phyloP scores from a whole-genome alignment of 2,113 vertebrate genomes.

The Hirundichthys speculiger region DNA sequence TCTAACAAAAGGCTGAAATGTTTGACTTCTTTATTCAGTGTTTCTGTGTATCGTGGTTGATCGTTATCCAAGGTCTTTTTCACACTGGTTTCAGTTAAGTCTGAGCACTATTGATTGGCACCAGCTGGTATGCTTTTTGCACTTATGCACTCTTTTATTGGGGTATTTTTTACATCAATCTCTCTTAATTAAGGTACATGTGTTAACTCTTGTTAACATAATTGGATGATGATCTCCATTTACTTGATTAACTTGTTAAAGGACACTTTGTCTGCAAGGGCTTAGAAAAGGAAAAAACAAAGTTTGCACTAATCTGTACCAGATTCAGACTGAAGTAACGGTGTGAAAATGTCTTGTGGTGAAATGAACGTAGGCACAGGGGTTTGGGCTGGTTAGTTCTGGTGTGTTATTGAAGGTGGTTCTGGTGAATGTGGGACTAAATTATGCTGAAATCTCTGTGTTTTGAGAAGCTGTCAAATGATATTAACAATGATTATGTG shows the following conservation, averaged over 20 bases:
- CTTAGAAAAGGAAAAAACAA: background rate
- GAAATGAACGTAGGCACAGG: slow-evolving; percentile 39
- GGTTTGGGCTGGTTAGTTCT: slow-evolving; percentile 14
- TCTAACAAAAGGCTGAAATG: slow-evolving; percentile 43
- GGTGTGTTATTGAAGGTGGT: slow-evolving; percentile 46
- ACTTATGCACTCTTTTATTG: background rate
- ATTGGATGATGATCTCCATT: background rate
- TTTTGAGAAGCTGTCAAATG: slow-evolving; percentile 22
- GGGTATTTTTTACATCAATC: background rate
- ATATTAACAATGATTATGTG: slow-evolving; percentile 11
- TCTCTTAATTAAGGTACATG: background rate
- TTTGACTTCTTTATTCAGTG: slow-evolving; percentile 38
- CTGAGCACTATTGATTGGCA: slow-evolving; percentile 6
- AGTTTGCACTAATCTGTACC: background rate
- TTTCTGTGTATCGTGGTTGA: slow-evolving; percentile 51
- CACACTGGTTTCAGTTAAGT: slow-evolving; percentile 54
- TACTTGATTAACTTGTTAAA: background rate
- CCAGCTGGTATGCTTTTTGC: slow-evolving; percentile 16
- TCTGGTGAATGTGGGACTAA: slow-evolving; percentile 46
- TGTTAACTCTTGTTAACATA: background rate
- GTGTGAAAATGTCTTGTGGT: slow-evolving; percentile 59
- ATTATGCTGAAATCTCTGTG: slow-evolving; percentile 44
- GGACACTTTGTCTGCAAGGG: background rate
- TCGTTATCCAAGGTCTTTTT: slow-evolving; percentile 50
- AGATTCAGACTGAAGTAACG: slow-evolving; percentile 20